These are phyloP conservation scores for Loxodonta africana DNA, from an alignment of 2,113 vertebrate genomes.

Conservation along the genomic window DNA sequence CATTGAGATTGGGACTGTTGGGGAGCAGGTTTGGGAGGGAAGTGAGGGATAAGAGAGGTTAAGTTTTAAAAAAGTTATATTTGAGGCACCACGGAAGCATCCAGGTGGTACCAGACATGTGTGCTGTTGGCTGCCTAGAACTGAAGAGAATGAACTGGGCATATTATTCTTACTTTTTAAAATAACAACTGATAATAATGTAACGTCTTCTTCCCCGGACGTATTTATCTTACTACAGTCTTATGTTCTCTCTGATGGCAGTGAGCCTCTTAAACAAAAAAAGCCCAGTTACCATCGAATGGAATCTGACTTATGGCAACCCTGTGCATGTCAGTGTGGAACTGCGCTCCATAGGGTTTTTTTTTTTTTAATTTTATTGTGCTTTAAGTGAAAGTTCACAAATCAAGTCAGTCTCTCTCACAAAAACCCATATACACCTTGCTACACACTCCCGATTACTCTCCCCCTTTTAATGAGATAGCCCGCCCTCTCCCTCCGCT, in stretches of 20 bases:
- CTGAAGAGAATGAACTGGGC: neutral
- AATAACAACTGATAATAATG: neutral
- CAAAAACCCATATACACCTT: no score
- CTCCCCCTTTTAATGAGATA: no score
- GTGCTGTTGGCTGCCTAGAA: neutral
- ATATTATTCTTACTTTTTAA: neutral
- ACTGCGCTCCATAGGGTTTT: no score
- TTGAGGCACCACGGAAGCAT: neutral
- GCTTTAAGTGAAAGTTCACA: no score
- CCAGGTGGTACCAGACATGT: neutral
- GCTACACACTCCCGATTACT: no score
- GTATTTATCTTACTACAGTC: neutral
- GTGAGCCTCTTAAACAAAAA: neutral
- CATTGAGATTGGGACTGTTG: neutral
- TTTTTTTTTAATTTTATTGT: no score
- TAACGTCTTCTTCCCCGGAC: neutral
- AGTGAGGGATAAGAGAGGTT: neutral
- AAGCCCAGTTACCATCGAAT: neutral
- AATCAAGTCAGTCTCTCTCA: no score
- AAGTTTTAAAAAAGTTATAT: neutral
- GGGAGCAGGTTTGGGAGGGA: neutral
- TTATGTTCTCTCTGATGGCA: neutral
- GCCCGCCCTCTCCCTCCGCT: no score
- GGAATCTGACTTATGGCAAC: neutral
- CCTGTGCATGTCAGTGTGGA: neutral